Conservation (phyloP, 2,888 invertebrate genomes). For the Lithosia quadra region DNA sequence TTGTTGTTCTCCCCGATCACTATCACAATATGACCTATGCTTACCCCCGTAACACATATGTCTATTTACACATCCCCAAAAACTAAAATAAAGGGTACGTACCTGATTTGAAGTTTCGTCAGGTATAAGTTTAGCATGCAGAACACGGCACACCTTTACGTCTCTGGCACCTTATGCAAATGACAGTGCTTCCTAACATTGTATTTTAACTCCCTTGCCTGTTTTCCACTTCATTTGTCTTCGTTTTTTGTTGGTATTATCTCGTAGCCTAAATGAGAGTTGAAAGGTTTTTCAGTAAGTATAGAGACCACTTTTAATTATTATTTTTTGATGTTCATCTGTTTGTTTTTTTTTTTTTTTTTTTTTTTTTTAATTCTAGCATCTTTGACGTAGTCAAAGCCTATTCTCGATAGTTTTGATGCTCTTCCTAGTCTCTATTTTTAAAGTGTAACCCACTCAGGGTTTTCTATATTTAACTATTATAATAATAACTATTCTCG, state of each 20-base stretch:
- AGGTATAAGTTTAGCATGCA: conserved; percentile 57
- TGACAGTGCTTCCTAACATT: conserved; percentile 55
- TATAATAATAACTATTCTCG: no score
- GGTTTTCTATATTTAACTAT: no score
- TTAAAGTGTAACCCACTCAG: not conserved
- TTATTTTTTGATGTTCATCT: not conserved
- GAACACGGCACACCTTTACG: conserved; percentile 60
- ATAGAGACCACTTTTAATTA: not conserved
- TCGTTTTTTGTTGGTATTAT: conserved; percentile 27
- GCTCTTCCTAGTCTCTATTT: not conserved
- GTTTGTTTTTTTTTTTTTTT: not conserved
- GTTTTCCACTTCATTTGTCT: conserved; percentile 57
- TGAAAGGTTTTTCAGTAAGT: not conserved
- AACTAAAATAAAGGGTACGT: conserved; percentile 26
- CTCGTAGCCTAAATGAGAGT: conserved; percentile 6
- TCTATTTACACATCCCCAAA: conserved; percentile 16
- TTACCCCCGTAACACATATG: not conserved
- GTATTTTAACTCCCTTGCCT: conserved; percentile 55
- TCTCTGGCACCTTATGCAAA: conserved; percentile 63
- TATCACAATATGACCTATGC: not conserved
- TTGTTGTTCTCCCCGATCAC: not conserved
- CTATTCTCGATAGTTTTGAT: no score
- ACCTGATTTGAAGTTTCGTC: conserved; percentile 63
- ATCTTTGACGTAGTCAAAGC: no score
- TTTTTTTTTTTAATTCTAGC: no score